Base-by-base conservation (phyloP, 2,113 vertebrate species). In the Solenodon paradoxus region DNA sequence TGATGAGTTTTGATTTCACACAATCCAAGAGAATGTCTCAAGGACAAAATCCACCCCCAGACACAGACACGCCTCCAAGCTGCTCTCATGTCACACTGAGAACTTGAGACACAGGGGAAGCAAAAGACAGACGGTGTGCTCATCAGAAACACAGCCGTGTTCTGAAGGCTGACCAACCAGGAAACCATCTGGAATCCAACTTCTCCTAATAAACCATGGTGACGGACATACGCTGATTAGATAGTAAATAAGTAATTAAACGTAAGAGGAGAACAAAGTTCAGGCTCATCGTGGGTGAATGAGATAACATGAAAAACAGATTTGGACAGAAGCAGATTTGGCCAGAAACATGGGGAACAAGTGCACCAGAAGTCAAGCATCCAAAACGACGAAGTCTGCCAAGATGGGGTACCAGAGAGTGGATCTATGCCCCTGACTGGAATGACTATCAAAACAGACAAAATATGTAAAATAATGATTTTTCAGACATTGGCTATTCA, bases 271-370 rank as follows among this genome's bases (percentile, higher is more conserved):
- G 45, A 40, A 81, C 15, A 94, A 71, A 83, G 28, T 49, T 15
- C 6, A 42, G n/a, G 38, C n/a, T 38, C 13, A 55, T 19, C 75
- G 53, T 1, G 26, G 12, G 51, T 80, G 20, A 82, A 30, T 47
- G 59, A 7, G 51, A 75, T 42, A 61, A 87, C 47, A 80, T 71
- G n/a, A 88, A 71, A 90, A 71, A 64, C 19, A 71, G 35, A 85
- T 84, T 78, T 90, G n/a, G 42, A 84, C 28, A 90, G 87, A 51
- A 92, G 57, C 16, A 80, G 63, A 85, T 84, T 78, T 90, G n/a
- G 42, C 77, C 28, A 90, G 87, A 51, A 92, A 64, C 16, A 80
- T n/a, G n/a, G n/a, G n/a, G n/a, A 55, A 22, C 40, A n/a, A 20
- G 26, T 12, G 15, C 22, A 42, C 40, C 71, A 42, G 66, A 61